phyloP scores from a whole-genome alignment of 2,797 vertebrate species.

The Valencia hispanica region DNA sequence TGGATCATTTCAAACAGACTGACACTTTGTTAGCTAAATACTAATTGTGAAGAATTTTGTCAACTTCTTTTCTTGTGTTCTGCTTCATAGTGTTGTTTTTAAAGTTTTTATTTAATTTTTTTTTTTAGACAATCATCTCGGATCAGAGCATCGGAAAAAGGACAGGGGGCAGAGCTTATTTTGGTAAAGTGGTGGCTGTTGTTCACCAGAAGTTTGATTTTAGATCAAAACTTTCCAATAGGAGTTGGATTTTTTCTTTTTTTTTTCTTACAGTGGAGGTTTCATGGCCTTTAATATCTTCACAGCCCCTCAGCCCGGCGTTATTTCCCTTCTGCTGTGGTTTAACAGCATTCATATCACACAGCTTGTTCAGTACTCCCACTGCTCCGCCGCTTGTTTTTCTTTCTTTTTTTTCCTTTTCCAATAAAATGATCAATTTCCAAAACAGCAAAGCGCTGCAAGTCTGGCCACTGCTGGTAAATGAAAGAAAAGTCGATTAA shows the following conservation, averaged over 20 bases:
- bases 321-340: constrained; percentile 75
- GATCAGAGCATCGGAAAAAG: not conserved
- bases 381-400: constrained; percentile 51
- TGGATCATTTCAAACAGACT: not conserved
- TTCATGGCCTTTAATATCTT: constrained; percentile 44
- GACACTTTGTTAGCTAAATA: not conserved
- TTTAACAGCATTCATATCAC: constrained; percentile 50
- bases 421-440: constrained; percentile 69
- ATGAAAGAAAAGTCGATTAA: constrained; percentile 58
- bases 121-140: not conserved
- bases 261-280: constrained; percentile 40
- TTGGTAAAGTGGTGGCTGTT: constrained; percentile 35
- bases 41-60: not conserved
- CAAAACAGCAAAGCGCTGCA: constrained; percentile 57
- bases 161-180: constrained; percentile 19
- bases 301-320: constrained; percentile 56
- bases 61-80: not conserved
- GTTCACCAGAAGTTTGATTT: constrained; percentile 33
- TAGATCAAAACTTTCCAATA: constrained; percentile 58
- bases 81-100: not conserved
- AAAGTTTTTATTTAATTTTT: not conserved
- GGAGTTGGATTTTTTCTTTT: constrained; percentile 49
- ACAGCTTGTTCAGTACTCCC: constrained; percentile 65
- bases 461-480: constrained; percentile 61
- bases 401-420: constrained; percentile 33